These are phyloP conservation scores for Schrankia costaestrigalis DNA, from an alignment of 2,888 invertebrate genomes.

Conservation along the genomic window DNA sequence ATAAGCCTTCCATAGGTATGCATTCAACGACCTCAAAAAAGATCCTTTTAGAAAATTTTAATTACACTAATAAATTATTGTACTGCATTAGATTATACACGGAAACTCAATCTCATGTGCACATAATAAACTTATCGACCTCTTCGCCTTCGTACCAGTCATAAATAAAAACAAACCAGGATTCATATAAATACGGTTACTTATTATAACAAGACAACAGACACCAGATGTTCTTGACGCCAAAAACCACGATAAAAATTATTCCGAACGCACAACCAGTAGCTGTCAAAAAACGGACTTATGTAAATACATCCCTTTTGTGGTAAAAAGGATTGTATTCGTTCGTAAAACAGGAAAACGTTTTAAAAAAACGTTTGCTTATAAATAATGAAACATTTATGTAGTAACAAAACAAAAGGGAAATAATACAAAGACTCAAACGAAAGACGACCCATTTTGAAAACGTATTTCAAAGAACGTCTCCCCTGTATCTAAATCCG, in stretches of 20 bases:
- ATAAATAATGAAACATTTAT: conserved; percentile 31
- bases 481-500: conserved; percentile 29
- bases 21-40: too few species aligned
- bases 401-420: conserved; percentile 18
- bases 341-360: conserved; percentile 7
- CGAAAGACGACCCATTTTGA: conserved; percentile 32
- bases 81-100: too few species aligned
- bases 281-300: conserved; percentile 18
- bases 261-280: conserved; percentile 10
- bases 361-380: conserved; percentile 21
- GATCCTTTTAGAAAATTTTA: too few species aligned
- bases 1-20: too few species aligned
- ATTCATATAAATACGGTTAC: too few species aligned
- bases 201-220: too few species aligned
- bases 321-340: conserved; percentile 15
- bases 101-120: too few species aligned
- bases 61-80: too few species aligned
- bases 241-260: conserved; percentile 7
- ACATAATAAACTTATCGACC: too few species aligned
- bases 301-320: conserved; percentile 13
- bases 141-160: too few species aligned
- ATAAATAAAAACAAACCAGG: too few species aligned
- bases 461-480: conserved; percentile 31
- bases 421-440: conserved; percentile 27
- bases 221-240: conserved; percentile 9